Evolutionary conservation across 2,888 invertebrate species (phyloP), one percentile per base, ranked within the genome.

Genomic region (Formica aserva): DNA sequence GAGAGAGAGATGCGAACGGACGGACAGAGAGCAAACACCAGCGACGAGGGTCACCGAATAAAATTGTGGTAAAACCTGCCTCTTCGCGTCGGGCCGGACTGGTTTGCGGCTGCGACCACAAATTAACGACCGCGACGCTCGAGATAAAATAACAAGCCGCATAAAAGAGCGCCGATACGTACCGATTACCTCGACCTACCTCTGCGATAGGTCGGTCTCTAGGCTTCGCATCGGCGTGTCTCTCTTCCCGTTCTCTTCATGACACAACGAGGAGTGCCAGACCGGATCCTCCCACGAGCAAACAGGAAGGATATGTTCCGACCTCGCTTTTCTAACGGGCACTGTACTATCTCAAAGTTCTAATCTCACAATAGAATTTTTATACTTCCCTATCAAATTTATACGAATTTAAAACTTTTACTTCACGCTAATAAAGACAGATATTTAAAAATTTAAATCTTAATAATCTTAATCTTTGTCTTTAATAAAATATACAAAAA

Each of bases 51-150:
- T 90, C 87, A 83, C 71, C 87, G 88, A 88, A 85, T 90, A 86
- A 90, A 89, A 91, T 90, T 89, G 87, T 85, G 81, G 77, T 76
- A 84, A 63, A 57, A 71, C 83, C 69, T 75, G 45, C 82, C 65
- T 76, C 63, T 55, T 60, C 65, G 63, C 65, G 63, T 62, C 48
- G 81, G 52, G 41, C 80, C 60, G 69, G 55, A 67, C 83, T 84
- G 87, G 86, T 87, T 85, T 88, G 86, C 60, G 86, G 75, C 84
- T 80, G 85, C 82, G 87, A 86, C 88, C 88, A 78, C 87, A 89
- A 91, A 91, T 91, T 91, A 91, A 91, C 89, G 89, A 88, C 87
- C 86, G 84, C 87, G 89, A 88, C 86, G 89, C 85, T 87, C 86
- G 85, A 88, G 85, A 89, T 88, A 89, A 91, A 92, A 91, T 90